phyloP scores from a whole-genome alignment of 1,140 invertebrate genomes.

The Euschistus heros region DNA sequence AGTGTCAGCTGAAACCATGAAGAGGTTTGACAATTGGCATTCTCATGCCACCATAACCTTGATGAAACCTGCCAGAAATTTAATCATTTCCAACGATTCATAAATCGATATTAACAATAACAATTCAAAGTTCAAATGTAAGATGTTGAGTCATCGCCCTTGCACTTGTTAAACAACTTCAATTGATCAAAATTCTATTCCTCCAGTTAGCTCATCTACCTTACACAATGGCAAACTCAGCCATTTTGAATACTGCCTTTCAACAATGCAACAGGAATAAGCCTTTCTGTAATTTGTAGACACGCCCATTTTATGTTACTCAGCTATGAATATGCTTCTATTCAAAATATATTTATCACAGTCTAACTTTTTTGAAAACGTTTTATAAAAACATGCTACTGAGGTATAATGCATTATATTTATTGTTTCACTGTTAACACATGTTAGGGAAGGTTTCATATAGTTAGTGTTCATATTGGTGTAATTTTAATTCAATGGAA shows the following conservation, averaged over 20 bases:
- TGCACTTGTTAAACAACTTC: neutral
- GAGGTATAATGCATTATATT: no score
- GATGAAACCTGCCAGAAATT: slow-evolving; percentile 21
- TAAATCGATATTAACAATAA: neutral
- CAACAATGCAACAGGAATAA: neutral
- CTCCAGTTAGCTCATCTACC: neutral
- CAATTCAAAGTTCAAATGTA: slow-evolving; percentile 1
- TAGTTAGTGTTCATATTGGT: no score
- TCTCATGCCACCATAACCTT: slow-evolving; percentile 27
- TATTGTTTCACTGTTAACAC: no score
- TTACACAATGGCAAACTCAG: neutral
- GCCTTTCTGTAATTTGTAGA: neutral
- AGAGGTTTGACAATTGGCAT: slow-evolving; percentile 23
- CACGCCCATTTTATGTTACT: neutral
- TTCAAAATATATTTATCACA: no score
- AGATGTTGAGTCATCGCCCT: neutral
- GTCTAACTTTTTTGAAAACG: no score
- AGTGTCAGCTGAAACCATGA: slow-evolving; percentile 29
- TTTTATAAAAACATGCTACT: no score
- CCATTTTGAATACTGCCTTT: neutral
- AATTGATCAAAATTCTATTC: neutral
- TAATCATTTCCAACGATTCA: neutral
- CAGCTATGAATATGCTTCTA: no score
- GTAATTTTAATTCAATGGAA: no score
- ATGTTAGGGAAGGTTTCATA: no score